Conservation (phyloP, 1,140 invertebrate genomes). For the Caerostris extrusa region DNA sequence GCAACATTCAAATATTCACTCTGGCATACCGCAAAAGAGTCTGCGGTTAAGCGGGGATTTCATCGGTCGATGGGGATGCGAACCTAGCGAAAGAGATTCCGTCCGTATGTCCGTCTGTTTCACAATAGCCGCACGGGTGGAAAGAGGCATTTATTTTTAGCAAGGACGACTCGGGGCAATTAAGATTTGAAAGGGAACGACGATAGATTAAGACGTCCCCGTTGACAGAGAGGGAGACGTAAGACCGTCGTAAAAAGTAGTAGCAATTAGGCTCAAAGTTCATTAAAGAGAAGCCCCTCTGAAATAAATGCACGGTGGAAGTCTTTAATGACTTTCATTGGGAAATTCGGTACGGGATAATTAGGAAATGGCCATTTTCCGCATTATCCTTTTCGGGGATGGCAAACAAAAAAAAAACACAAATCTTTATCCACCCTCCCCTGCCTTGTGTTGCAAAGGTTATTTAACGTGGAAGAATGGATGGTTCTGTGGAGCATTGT, state of each 20-base stretch:
- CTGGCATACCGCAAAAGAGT: neutral
- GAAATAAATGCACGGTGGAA: constrained; percentile 21
- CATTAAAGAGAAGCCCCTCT: constrained; percentile 52
- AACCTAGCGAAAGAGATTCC: neutral
- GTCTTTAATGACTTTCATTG: constrained; percentile 44
- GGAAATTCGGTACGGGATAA: constrained; percentile 30
- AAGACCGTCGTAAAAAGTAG: constrained; percentile 60
- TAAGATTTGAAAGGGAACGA: constrained; percentile 69
- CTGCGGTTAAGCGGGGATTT: neutral
- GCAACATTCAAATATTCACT: neutral
- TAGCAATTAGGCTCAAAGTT: constrained; percentile 68
- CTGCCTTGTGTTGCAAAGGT: no score
- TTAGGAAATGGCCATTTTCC: constrained; percentile 61
- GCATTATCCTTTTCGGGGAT: neutral
- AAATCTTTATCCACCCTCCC: no score
- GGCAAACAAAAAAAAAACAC: neutral
- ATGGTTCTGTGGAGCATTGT: no score
- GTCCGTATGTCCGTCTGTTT: neutral
- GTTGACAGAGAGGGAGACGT: constrained; percentile 22
- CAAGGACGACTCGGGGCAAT: constrained; percentile 45
- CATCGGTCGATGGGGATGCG: constrained; percentile 8
- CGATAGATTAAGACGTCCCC: constrained; percentile 60
- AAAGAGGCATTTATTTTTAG: constrained; percentile 61
- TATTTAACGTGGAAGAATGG: no score
- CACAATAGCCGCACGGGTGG: neutral